Base-by-base conservation (phyloP, 1,140 invertebrate genomes). In the Rhopalosiphum padi region DNA sequence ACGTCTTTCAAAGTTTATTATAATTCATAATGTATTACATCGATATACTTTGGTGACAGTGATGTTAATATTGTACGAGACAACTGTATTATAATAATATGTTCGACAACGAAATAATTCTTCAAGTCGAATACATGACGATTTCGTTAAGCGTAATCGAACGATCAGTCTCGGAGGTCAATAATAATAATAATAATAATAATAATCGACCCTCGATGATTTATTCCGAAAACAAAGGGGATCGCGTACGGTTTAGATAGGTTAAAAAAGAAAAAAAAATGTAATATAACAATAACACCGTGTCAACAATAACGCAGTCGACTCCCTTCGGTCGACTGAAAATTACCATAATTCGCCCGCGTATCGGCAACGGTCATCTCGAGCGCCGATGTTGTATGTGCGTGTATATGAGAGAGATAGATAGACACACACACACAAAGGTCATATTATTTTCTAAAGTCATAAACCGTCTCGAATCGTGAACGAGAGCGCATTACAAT, bases 151-250 rank as follows among this genome's bases (percentile, higher is more conserved):
- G 53, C 89, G 7, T 77, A 91, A 25, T 37, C 35, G 46, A 53
- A 83, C 91, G n/a, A 92, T 92, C 77, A 53, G 77, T 92, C 43
- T 55, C 86, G 15, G 25, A 51, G 7, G 22, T 37, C 35, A 83
- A 86, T 86, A 21, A 43, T 85, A 85, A n/a, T 41, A 85, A 41
- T 43, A 43, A 82, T 43, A 86, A 46, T 41, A 41, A 86, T 86
- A 83, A 41, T 77, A 77, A 91, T 85, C 46, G 11, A 46, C 43
- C 23, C 37, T 41, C 41, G 46, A 53, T 92, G 91, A 92, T 92
- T 92, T 92, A 92, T 92, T 92, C 91, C 46, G 46, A 92, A 83
- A 92, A 92, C 77, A 53, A 92, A 91, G n/a, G n/a, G 30, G 51
- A 83, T 82, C 68, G 60, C 46, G 22, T 82, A 82, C 46, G 1